These are phyloP conservation scores for Oreochromis tanganicae DNA, from an alignment of 2,113 vertebrate genomes.

Conservation along the genomic window DNA sequence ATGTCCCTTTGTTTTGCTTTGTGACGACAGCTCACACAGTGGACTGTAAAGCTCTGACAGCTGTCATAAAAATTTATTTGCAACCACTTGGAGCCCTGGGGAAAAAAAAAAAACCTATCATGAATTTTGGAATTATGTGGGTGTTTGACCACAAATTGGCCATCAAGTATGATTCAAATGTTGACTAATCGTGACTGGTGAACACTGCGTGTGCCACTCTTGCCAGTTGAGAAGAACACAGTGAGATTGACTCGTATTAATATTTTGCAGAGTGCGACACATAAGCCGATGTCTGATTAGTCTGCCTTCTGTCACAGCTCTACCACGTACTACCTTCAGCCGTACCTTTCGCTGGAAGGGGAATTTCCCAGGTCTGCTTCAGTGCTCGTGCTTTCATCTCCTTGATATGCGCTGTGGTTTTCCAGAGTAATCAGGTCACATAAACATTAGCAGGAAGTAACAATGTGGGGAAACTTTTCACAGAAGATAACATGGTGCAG, in stretches of 20 bases:
- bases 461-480: not conserved
- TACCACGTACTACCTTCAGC: not conserved
- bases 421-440: not conserved
- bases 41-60: not conserved
- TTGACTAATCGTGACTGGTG: not conserved
- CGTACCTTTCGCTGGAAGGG: not conserved
- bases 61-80: not conserved
- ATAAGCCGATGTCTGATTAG: not conserved
- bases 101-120: not conserved
- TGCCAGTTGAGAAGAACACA: not conserved
- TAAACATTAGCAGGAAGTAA: not conserved
- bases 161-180: not conserved
- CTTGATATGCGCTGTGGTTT: not conserved
- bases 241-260: not conserved
- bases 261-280: not conserved
- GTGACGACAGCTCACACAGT: not conserved
- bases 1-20: not conserved
- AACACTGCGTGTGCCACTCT: not conserved
- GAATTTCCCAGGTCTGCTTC: not conserved
- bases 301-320: not conserved
- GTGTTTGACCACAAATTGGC: not conserved
- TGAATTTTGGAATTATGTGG: not conserved
- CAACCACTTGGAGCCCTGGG: not conserved
- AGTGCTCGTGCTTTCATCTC: not conserved
- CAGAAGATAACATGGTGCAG: not conserved